phyloP scores from a whole-genome alignment of 1,140 invertebrate species.

The Drosophila busckii region DNA sequence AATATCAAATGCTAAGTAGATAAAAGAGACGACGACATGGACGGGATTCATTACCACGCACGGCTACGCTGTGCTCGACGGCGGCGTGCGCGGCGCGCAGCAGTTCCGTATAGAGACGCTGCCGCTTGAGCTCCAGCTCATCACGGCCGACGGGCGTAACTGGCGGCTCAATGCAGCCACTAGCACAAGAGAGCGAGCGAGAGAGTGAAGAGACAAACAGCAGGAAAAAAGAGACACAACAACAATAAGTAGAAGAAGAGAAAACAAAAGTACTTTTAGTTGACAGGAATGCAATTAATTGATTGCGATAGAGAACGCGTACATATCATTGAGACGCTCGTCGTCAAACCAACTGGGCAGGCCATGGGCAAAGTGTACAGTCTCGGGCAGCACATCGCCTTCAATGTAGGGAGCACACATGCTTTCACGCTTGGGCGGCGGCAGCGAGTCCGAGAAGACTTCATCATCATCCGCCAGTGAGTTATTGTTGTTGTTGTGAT shows the following conservation, averaged over 20 bases:
- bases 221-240: conserved; percentile 19
- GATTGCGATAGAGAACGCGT: conserved; percentile 41
- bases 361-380: conserved; percentile 64
- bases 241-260: conserved; percentile 1
- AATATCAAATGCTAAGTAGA: conserved; percentile 4
- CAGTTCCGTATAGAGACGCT: conserved; percentile 88
- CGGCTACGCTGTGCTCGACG: conserved; percentile 85
- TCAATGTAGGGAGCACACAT: conserved; percentile 79
- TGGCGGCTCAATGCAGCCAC: conserved; percentile 82
- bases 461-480: conserved; percentile 78
- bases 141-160: conserved; percentile 87
- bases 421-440: conserved; percentile 73
- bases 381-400: conserved; percentile 50
- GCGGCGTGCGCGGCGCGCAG: conserved; percentile 85
- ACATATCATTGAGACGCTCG: conserved; percentile 73
- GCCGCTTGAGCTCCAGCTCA: conserved; percentile 86
- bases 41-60: conserved; percentile 66
- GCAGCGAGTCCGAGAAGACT: conserved; percentile 79
- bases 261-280: conserved; percentile 1
- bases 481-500: conserved; percentile 48
- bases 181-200: no score
- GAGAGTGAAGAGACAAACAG: no score
- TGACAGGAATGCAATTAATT: background rate
- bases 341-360: conserved; percentile 77
- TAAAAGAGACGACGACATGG: conserved; percentile 4